phyloP scores from a whole-genome alignment of 2,888 invertebrate species.

The Mycogona germanica region DNA sequence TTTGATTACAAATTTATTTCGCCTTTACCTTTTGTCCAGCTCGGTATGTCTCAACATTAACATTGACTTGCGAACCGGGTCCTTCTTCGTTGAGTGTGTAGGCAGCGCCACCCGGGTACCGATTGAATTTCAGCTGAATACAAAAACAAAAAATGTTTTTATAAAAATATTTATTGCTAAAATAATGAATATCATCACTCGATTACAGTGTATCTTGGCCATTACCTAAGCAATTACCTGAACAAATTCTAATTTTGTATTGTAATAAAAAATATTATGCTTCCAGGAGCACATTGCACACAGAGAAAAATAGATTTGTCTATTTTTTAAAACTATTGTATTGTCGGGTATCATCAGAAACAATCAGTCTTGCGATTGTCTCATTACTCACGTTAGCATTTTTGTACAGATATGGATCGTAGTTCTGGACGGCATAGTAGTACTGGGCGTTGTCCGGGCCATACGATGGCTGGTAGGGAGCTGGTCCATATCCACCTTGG shows the following conservation, averaged over 20 bases:
- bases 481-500: background rate
- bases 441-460: constrained; percentile 18
- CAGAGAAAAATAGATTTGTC: too few relatives aligned
- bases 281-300: too few relatives aligned
- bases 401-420: constrained; percentile 18
- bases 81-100: constrained; percentile 15
- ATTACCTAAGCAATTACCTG: too few relatives aligned
- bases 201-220: too few relatives aligned
- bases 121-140: constrained; percentile 14
- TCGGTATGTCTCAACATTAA: constrained; percentile 17
- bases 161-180: background rate
- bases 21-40: too few relatives aligned
- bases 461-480: constrained; percentile 8
- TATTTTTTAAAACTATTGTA: too few relatives aligned
- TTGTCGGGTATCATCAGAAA: too few relatives aligned
- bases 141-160: background rate
- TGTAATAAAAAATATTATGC: too few relatives aligned
- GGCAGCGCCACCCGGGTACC: constrained; percentile 18
- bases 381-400: constrained; percentile 15
- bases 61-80: constrained; percentile 15
- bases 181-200: too few relatives aligned
- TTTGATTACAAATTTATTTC: too few relatives aligned
- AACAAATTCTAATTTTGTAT: too few relatives aligned
- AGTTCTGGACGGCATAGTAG: constrained; percentile 10
- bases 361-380: too few relatives aligned